Evolutionary conservation across 2,888 invertebrate species (phyloP).

Genomic region (Agonopterix subpropinquella): DNA sequence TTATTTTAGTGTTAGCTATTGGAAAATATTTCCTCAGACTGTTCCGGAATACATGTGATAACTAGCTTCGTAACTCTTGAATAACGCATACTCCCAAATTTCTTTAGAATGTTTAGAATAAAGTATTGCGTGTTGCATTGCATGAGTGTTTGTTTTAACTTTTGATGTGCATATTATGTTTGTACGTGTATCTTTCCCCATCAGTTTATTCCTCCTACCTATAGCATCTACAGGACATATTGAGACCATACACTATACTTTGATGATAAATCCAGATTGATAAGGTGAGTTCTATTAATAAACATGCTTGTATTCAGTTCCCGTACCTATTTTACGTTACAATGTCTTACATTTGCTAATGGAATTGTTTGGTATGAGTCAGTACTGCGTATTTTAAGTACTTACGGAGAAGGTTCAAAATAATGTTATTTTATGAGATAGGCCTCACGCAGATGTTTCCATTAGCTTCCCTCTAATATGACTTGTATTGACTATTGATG

Average conservation of each 20-base stretch:
- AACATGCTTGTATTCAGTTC: neutral
- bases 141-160: constrained; percentile 33
- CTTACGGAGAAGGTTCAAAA: constrained; percentile 13
- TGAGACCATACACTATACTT: neutral
- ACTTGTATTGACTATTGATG: too few relatives aligned
- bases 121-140: constrained; percentile 35
- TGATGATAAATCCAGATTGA: constrained; percentile 12
- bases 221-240: neutral
- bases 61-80: constrained; percentile 26
- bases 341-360: constrained; percentile 25
- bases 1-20: constrained; percentile 60
- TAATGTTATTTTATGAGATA: neutral
- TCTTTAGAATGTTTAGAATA: constrained; percentile 20
- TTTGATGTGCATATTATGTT: constrained; percentile 1
- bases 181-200: constrained; percentile 1
- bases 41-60: constrained; percentile 47
- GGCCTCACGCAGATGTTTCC: too few relatives aligned
- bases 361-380: constrained; percentile 23
- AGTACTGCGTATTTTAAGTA: constrained; percentile 16
- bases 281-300: constrained; percentile 31
- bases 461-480: too few relatives aligned
- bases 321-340: constrained; percentile 1
- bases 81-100: constrained; percentile 25
- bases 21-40: constrained; percentile 57
- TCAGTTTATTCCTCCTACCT: constrained; percentile 1